Conservation (phyloP, 1,140 invertebrate genomes). For the Holcopasites calliopsidis region DNA sequence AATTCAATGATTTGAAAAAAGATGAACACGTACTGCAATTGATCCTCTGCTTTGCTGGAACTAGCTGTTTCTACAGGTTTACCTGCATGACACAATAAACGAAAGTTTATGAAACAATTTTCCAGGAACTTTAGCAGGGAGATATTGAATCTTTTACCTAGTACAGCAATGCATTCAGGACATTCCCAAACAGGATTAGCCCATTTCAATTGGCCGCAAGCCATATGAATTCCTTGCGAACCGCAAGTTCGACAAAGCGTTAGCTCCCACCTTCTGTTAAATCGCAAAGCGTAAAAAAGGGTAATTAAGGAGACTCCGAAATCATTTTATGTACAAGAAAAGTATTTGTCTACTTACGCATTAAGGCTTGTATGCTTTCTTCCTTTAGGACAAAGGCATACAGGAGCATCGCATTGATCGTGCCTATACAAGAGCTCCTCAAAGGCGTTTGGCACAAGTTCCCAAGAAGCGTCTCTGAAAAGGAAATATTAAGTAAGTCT, state of each 20-base stretch:
- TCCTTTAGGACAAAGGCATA: constrained; percentile 82
- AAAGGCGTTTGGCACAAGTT: constrained; percentile 84
- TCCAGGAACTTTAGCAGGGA: not conserved
- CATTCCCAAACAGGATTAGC: constrained; percentile 73
- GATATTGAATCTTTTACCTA: constrained; percentile 49
- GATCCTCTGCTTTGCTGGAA: constrained; percentile 2
- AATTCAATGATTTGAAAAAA: not conserved
- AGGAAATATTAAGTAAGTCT: not conserved
- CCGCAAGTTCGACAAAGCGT: constrained; percentile 81
- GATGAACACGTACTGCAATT: constrained; percentile 16
- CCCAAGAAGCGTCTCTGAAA: constrained; percentile 85
- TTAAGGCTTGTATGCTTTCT: constrained; percentile 78
- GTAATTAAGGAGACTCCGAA: not conserved
- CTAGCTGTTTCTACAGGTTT: not conserved
- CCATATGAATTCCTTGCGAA: constrained; percentile 81
- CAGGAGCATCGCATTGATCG: constrained; percentile 81
- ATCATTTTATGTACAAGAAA: not conserved
- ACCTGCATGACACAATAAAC: constrained; percentile 23
- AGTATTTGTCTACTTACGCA: constrained; percentile 71
- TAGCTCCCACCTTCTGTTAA: constrained; percentile 80
- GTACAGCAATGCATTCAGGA: constrained; percentile 69
- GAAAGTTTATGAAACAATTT: not conserved
- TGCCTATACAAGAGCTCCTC: constrained; percentile 82
- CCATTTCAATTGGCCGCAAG: constrained; percentile 77
- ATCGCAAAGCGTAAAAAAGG: constrained; percentile 9